Evolutionary conservation across 1,140 invertebrate genomes (phyloP), one percentile per base, ranked within the genome.

Genomic region (Hestina assimilis): DNA sequence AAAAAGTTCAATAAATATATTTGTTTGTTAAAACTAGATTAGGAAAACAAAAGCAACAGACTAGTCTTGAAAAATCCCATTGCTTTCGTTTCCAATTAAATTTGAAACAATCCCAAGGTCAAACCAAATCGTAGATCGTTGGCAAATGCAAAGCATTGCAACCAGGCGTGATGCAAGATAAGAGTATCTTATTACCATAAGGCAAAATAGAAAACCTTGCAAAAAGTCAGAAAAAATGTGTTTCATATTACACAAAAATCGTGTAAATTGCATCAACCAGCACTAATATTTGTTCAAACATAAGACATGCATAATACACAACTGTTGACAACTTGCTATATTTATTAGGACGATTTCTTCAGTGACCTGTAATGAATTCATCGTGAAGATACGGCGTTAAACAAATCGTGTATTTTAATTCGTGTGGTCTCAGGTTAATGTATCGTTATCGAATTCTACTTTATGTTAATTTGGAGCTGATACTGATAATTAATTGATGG

Each of bases 361-460:
- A 71, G 67, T 69, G 72, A 82, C 72, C 80, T 84, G 83, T 55
- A 82, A 80, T 66, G 57, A 78, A 75, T 72, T 54, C 58, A 48
- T 63, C 43, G 65, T 72, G 66, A 74, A 24, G 41, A 66, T 74
- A 83, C 74, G 78, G 66, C 69, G 62, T 58, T 53, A 59, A 55
- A 31, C 45, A 46, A 58, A 59, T 38, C 15, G 17, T 33, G 19
- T 38, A 53, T 57, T 45, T 72, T 62, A 58, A 69, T 75, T 75
- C 65, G 72, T 87, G 84, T 87, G 84, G 84, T 87, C 82, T 87
- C 84, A 59, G 67, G 82, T 87, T 87, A 87, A 84, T 83, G 67
- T 38, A 51, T 80, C 76, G 68, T 83, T 80, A 83, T 79, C 71
- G 68, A 76, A 71, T 41, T 60, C 79, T 85, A 84, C 81, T 60